Evolutionary conservation across 2,797 vertebrate genomes (phyloP), one percentile per base, ranked within the genome.

Genomic region (Silurus lanzhouensis): DNA sequence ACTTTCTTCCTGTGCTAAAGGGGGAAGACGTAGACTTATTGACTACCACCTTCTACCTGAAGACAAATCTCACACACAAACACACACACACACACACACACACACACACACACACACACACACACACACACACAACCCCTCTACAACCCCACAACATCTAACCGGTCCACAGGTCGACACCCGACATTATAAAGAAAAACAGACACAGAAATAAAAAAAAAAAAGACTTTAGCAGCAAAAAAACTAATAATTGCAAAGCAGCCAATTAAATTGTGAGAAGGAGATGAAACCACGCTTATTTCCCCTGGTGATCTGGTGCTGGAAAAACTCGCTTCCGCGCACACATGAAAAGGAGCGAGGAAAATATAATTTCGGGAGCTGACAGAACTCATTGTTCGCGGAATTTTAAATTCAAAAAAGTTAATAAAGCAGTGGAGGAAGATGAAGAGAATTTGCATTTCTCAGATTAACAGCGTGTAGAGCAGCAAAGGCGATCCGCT

Each of bases 361-460:
- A 99, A 99, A 99, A 99, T 99, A 99, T 99, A 96, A 99, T 99
- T 99, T 99, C 97, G 98, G 97, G 98, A 98, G 97, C 97, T 99
- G 98, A 99, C 98, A 99, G 97, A 99, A 99, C 97, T 99, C 98
- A 99, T 99, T 99, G 98, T 99, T 99, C 96, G 95, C 96, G 97
- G 98, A 99, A 99, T 99, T 99, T 99, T 99, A 99, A 99, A 99
- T 99, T 99, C 97, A 98, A 98, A 99, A 99, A 99, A 99, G 97
- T 99, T 99, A 99, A 99, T 99, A 99, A 99, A 99, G 98, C 97
- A 96, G 96, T 95, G 98, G 97, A 97, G 97, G 96, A 97, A 99
- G 97, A 99, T 98, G 98, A 99, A 99, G 97, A 96, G 98, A 99
- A 99, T 99, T 99, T 99, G 98, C 98, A 99, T 99, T 99, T 99